These are phyloP conservation scores for Aphyosemion australe DNA, from an alignment of 2,113 vertebrate genomes.

Conservation along the genomic window DNA sequence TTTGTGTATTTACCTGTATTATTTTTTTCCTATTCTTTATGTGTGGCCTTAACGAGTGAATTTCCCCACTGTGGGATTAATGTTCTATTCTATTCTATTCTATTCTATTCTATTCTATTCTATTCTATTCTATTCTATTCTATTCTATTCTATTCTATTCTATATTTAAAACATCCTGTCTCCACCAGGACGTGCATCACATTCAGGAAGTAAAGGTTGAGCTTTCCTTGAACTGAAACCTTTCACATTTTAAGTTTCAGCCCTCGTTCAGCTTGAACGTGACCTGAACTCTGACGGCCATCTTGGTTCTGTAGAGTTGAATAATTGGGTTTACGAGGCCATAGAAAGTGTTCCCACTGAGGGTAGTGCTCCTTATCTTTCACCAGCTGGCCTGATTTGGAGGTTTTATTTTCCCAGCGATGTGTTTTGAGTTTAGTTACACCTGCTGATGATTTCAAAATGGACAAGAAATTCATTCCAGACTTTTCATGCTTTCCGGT, in stretches of 20 bases:
- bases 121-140: no score
- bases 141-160: no score
- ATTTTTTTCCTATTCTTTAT: no score
- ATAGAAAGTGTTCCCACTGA: background rate
- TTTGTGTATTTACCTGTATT: no score
- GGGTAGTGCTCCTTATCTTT: slow-evolving; percentile 3
- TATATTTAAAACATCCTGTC: no score
- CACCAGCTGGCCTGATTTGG: background rate
- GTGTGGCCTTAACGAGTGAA: no score
- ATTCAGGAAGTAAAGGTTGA: slow-evolving; percentile 13
- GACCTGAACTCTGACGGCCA: background rate
- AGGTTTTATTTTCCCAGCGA: background rate
- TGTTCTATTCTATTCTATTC: no score
- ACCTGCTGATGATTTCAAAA: slow-evolving; percentile 53
- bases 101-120: no score
- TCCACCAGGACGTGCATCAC: background rate
- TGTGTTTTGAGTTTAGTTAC: slow-evolving; percentile 26
- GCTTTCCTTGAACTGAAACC: background rate
- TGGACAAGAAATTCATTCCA: slow-evolving; percentile 41
- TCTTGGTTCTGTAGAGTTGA: background rate
- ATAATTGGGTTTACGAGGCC: slow-evolving; percentile 7
- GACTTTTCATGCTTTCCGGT: slow-evolving; percentile 13
- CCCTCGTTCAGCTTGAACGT: background rate
- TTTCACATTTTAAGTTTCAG: background rate
- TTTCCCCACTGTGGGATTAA: no score